Evolutionary conservation across 2,113 vertebrate species (phyloP).

Genomic region (Terrapene triunguis): DNA sequence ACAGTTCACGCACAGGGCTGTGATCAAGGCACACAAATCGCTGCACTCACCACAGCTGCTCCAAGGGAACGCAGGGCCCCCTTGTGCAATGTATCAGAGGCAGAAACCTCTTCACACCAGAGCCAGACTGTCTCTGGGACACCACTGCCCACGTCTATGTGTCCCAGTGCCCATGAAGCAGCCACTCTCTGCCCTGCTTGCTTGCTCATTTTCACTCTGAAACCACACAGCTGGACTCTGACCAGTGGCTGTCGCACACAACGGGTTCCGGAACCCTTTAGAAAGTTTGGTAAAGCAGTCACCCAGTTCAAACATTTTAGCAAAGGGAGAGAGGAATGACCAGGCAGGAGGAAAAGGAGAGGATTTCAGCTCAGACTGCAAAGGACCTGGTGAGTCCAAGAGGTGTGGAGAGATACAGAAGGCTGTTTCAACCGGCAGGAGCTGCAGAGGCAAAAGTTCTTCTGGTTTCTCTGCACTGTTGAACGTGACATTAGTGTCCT

Average conservation of each 20-base stretch:
- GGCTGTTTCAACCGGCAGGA: background rate
- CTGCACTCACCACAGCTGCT: background rate
- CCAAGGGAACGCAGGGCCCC: background rate
- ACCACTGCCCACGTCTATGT: background rate
- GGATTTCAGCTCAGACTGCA: background rate
- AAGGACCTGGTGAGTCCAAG: background rate
- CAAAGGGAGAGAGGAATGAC: background rate
- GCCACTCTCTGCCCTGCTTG: background rate
- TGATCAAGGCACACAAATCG: background rate
- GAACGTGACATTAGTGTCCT: background rate
- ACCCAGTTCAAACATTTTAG: background rate
- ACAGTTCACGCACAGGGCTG: background rate
- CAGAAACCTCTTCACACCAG: background rate
- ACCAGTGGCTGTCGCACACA: background rate
- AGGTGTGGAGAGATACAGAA: background rate
- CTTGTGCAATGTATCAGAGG: background rate
- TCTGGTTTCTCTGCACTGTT: background rate
- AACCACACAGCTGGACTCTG: background rate
- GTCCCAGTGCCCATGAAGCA: background rate
- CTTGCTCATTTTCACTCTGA: background rate
- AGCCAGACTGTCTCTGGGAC: background rate
- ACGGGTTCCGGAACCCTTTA: background rate
- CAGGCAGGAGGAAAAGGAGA: background rate
- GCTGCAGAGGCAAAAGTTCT: background rate
- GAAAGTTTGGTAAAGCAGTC: background rate